Percentiles rank a stretch among this genome's conserved stretches.
phyloP scores from a whole-genome alignment of 1,140 invertebrate genomes.

The Odontomachus brunneus region DNA sequence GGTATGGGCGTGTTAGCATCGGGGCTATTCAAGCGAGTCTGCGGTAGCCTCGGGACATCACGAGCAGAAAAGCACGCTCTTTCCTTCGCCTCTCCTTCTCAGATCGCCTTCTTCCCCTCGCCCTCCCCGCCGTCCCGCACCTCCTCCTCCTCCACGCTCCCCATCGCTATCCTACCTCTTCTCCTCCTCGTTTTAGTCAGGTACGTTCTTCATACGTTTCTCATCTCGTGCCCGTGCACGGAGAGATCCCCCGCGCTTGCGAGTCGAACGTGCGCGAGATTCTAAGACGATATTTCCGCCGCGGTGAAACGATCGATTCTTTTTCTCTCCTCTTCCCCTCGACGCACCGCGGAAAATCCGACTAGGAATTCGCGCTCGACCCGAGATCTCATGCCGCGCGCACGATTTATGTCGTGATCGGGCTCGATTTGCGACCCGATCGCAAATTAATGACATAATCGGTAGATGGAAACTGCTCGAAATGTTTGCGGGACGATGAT shows the following conservation, averaged over 20 bases:
- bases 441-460: too few relatives aligned
- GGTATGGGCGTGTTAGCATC: conserved; percentile 78
- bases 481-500: too few relatives aligned
- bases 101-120: conserved; percentile 37
- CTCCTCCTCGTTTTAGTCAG: conserved; percentile 20
- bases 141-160: background rate
- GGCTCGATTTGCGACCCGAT: too few relatives aligned
- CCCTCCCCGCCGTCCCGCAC: conserved; percentile 1
- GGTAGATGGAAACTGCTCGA: too few relatives aligned
- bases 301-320: conserved; percentile 3
- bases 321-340: background rate
- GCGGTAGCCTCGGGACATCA: conserved; percentile 84
- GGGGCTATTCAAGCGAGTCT: conserved; percentile 76
- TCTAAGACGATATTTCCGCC: conserved; percentile 33
- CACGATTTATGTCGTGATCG: too few relatives aligned
- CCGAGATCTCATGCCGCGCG: too few relatives aligned
- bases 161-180: background rate
- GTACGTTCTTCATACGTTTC: conserved; percentile 55
- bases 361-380: too few relatives aligned
- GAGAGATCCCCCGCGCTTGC: conserved; percentile 16
- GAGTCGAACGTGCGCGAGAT: conserved; percentile 29
- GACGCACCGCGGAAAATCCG: too few relatives aligned
- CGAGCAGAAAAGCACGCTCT: conserved; percentile 75
- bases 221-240: conserved; percentile 43
- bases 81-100: conserved; percentile 51